Base-by-base conservation (phyloP, 2,797 vertebrate genomes). In the Characodon lateralis region DNA sequence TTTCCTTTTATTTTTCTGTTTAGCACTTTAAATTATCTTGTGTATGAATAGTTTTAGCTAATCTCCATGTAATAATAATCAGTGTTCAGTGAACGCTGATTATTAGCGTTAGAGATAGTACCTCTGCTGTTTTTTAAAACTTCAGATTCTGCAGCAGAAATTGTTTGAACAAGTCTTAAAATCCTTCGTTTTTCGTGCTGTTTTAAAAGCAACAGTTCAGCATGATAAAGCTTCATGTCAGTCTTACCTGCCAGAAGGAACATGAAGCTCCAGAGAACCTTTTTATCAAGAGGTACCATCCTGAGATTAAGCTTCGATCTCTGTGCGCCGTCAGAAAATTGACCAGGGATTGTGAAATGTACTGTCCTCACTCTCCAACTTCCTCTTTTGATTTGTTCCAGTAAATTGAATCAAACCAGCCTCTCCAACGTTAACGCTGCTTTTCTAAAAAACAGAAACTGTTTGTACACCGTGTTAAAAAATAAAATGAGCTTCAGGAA, bases 191-290 rank as follows among this genome's bases (percentile, higher is more conserved):
- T 35, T 35, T 35, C 0, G 35, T 35, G 35, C 35, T 35, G 4
- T 35, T 35, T 35, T 3, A 4, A 35, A 35, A 35, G 35, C 35
- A 35, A 35, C 35, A 35, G 0, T 35, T 35, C 35, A 35, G 35
- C 35, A 35, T 35, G 35, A 35, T 35, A 35, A 63, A 63, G 39
- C 63, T 22, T 63, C 1, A 0, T 28, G 41, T 41, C 6, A 0
- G 18, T 22, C 73, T 81, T 58, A 86, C 82, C 82, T 41, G 77
- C 24, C 77, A 84, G 72, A 18, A 82, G 14, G 0, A 82, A 5
- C 73, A 77, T 6, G 7, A 87, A 53, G 77, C 48, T 7, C 68
- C 77, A 82, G 51, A 9, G 2, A 24, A 35, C 12, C 8, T 56
- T 58, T 73, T 20, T 35, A 53, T 50, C 63, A 72, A 22, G 43